Evolutionary conservation across 2,888 invertebrate genomes (phyloP), one percentile per base, ranked within the genome.

Genomic region (Gari tellinella): DNA sequence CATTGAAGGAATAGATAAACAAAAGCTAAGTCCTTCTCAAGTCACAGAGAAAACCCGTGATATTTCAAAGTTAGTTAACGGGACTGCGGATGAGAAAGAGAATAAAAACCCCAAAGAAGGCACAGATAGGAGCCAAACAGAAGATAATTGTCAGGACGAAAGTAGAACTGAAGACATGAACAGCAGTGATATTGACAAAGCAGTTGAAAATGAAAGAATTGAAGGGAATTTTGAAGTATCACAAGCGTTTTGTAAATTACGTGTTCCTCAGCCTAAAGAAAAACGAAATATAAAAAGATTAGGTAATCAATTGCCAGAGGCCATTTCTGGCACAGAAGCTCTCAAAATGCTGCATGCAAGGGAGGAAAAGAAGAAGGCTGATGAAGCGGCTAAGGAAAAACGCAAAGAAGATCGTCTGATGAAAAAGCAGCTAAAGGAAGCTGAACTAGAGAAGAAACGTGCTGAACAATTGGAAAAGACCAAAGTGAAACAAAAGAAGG

Each of bases 301-400:
- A 19, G 21, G 41, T 7, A 21, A 41, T n/a, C 57, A 60, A 21
- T 40, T 56, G 23, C 57, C 63, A 19, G 64, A 63, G 53, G 63
- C 57, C 1, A 8, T 63, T 12, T 63, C 70, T 25, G 52, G 63
- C 0, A 23, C n/a, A 25, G 63, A 25, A 17, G 63, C 63, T 8
- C n/a, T 70, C 14, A 23, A 57, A 38, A 69, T 69, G 52, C 25
- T 69, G 21, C 3, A 37, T 52, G 63, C 62, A 31, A 31, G 45
- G 19, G 62, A 62, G 49, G 49, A 62, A 45, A 56, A 31, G 19
- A 69, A 62, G 51, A 46, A 56, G 53, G 58, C 45, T 25, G 60
- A 67, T 12, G 52, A 43, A 23, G 45, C 15, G 14, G 61, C 43
- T 25, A 67, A 60, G 19, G 14, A 19, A 7, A 53, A 67, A 53